Evolutionary conservation across 2,888 invertebrate genomes (phyloP), one percentile per base, ranked within the genome.

Genomic region (Andrena camellia): DNA sequence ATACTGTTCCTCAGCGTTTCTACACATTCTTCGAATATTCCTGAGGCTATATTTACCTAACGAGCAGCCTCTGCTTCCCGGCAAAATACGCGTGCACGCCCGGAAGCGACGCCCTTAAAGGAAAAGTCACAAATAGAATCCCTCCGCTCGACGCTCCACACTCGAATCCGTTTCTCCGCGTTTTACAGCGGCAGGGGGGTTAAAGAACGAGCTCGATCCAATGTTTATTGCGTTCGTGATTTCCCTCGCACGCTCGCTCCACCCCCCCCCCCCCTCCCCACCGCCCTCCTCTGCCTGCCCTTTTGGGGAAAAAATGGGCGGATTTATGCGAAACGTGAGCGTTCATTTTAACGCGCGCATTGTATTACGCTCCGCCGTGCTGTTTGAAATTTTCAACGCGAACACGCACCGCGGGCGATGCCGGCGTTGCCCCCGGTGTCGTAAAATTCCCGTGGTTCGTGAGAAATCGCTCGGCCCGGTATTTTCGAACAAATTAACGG

Each of bases 311-410:
- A 77, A 66, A 59, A 64, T 64, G 64, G 57, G 8, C 8, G 69
- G 64, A 80, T 80, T 80, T 80, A 80, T 77, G 35, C 77, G 77
- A 69, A 75, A 78, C 78, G 78, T 63, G 78, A 63, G 63, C 78
- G 67, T 63, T 75, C 75, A 26, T 68, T 74, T 75, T 78, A 78
- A 75, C 63, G 63, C 54, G 62, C 57, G 23, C 48, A 54, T 80
- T 66, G 70, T 54, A 78, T 60, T 63, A 77, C 63, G 54, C 26
- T 31, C 26, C 6, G 62, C 5, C 4, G 57, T 5, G 67, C 42
- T 42, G 42, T 31, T 54, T 10, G 71, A 75, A 75, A 75, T 54
- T 68, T 75, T 78, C 67, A 42, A 68, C 54, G 52, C 50, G 57
- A 23, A 57, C 29, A 7, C 50, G 17, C 35, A n/a, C 35, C 68